Conservation (phyloP, 2,113 vertebrate species). For the Casuarius casuarius region DNA sequence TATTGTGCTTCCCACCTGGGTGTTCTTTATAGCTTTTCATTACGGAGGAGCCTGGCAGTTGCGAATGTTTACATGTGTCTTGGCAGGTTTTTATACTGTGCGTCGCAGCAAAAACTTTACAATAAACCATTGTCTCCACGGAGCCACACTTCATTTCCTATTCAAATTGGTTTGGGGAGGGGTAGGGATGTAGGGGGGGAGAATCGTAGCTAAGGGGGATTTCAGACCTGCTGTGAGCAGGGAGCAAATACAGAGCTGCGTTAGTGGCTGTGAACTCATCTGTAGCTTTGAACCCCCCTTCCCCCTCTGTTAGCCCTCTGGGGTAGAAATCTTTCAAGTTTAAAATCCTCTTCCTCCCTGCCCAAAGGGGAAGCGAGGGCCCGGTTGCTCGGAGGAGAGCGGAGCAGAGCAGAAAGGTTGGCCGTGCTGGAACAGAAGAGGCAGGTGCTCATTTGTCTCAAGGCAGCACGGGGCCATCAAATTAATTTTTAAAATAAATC, state of each 20-base stretch:
- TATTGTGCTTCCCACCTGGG: constrained; percentile 50
- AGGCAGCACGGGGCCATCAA: neutral
- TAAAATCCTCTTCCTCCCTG: neutral
- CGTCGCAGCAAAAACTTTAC: constrained; percentile 7
- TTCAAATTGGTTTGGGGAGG: constrained; percentile 28
- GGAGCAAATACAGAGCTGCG: neutral
- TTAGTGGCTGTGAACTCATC: constrained; percentile 2
- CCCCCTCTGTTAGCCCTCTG: neutral
- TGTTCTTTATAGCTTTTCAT: constrained; percentile 56
- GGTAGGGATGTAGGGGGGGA: neutral
- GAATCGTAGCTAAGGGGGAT: neutral
- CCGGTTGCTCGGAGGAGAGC: neutral
- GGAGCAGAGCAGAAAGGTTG: neutral
- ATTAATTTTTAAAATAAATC: constrained; percentile 49
- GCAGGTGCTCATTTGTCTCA: constrained; percentile 24
- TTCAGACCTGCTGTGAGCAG: neutral
- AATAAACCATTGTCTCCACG: constrained; percentile 42
- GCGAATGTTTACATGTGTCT: neutral
- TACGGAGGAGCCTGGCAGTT: neutral
- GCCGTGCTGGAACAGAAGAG: neutral
- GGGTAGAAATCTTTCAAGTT: constrained; percentile 7
- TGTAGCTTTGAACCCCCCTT: constrained; percentile 7
- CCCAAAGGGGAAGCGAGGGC: neutral
- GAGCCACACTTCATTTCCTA: constrained; percentile 43
- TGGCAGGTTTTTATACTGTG: constrained; percentile 25